phyloP scores from a whole-genome alignment of 2,888 invertebrate species.

The Zygothrica quintamaculata region DNA sequence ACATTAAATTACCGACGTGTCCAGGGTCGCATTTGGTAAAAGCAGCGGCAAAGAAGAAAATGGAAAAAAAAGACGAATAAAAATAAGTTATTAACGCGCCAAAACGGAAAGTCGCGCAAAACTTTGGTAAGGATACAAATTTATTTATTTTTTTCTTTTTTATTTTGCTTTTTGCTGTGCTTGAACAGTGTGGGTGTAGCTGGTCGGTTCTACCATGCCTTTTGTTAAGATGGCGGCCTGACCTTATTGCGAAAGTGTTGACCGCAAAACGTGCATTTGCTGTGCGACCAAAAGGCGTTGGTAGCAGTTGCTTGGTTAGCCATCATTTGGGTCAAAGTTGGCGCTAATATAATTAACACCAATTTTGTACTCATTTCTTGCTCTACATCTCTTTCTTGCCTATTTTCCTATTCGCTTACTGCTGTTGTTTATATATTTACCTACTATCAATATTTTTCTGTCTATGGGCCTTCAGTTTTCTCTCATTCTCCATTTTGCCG shows the following conservation, averaged over 20 bases:
- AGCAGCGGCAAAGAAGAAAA: neutral
- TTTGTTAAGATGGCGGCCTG: constrained; percentile 43
- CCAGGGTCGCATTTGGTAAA: constrained; percentile 36
- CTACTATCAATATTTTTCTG: constrained; percentile 3
- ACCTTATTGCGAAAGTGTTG: constrained; percentile 74
- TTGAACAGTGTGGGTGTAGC: neutral
- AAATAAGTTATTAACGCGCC: constrained; percentile 68
- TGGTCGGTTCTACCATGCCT: constrained; percentile 21
- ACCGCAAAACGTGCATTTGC: constrained; percentile 62
- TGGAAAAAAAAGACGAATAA: constrained; percentile 5
- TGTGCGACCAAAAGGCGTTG: neutral
- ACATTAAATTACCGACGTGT: constrained; percentile 54
- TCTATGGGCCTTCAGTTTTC: constrained; percentile 10
- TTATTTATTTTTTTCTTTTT: too few species aligned
- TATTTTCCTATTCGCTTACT: too few species aligned
- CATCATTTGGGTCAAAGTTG: constrained; percentile 66
- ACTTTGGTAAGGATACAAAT: constrained; percentile 33
- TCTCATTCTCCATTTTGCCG: constrained; percentile 46
- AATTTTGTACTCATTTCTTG: constrained; percentile 19
- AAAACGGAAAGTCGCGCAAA: constrained; percentile 31
- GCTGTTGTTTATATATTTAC: too few species aligned
- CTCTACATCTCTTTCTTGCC: constrained; percentile 6
- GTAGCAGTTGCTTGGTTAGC: constrained; percentile 4
- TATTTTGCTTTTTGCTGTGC: constrained; percentile 23
- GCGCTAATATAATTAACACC: constrained; percentile 71